A percentile compares a stretch with the other conserved stretches of the same genome.
These are phyloP conservation scores for Bombus haemorrhoidalis DNA, from an alignment of 1,140 invertebrate genomes.

Conservation along the genomic window DNA sequence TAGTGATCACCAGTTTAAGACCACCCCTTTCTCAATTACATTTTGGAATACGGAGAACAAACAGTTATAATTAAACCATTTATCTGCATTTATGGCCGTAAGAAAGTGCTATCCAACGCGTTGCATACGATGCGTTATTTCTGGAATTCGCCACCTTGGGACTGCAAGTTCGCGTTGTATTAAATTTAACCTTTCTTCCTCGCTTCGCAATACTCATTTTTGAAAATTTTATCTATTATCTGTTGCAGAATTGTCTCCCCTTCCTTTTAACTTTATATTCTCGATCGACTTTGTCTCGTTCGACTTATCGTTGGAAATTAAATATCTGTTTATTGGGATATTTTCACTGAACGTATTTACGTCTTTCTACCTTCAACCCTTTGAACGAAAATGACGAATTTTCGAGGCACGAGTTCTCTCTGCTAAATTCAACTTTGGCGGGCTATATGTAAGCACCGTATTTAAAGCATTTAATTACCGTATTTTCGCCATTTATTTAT, in stretches of 20 bases:
- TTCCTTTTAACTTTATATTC: no score
- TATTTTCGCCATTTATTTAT: not conserved
- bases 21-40: not conserved
- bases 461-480: not conserved
- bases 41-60: not conserved
- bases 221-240: no score
- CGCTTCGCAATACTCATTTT: rapidly evolving
- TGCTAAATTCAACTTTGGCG: not conserved
- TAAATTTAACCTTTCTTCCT: no score
- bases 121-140: not conserved
- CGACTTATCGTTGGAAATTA: no score
- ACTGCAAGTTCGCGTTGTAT: no score
- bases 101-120: not conserved
- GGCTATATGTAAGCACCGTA: not conserved
- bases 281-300: rapidly evolving
- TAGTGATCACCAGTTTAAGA: not conserved
- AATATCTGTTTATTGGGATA: no score
- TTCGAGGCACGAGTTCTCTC: not conserved
- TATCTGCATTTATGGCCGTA: slow-evolving; percentile 15
- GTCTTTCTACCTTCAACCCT: not conserved
- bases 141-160: not conserved
- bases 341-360: no score
- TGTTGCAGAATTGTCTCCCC: no score
- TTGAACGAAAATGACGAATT: not conserved
- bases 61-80: slow-evolving; percentile 26